phyloP scores from a whole-genome alignment of 2,113 vertebrate species.

The Oreochromis aureus region DNA sequence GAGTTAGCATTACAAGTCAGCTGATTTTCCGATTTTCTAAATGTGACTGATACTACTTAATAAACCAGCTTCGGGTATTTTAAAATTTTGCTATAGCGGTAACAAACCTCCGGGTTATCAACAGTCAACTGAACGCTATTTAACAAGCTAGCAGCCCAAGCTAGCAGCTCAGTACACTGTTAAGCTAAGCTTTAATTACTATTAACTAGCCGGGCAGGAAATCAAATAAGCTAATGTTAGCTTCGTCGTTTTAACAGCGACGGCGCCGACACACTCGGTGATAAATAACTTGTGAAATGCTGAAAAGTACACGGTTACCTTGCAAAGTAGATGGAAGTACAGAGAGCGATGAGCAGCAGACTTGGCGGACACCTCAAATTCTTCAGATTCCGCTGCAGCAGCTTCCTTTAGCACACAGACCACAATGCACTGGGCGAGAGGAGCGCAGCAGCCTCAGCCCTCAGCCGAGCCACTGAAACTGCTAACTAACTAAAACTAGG shows the following conservation, averaged over 20 bases:
- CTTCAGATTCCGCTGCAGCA: slow-evolving; percentile 67
- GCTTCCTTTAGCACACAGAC: slow-evolving; percentile 48
- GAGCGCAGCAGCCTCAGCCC: neutral
- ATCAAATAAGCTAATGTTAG: slow-evolving; percentile 26
- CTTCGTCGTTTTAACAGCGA: neutral
- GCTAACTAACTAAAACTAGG: neutral
- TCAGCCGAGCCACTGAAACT: neutral
- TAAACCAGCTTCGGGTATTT: neutral
- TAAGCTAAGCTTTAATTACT: slow-evolving; percentile 3
- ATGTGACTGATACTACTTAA: neutral
- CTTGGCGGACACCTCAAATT: slow-evolving; percentile 66
- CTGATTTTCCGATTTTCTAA: neutral
- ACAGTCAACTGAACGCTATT: neutral
- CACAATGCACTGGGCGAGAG: slow-evolving; percentile 58
- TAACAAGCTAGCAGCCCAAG: neutral
- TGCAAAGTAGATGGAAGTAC: neutral
- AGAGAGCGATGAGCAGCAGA: neutral
- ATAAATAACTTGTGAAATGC: neutral
- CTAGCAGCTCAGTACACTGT: neutral
- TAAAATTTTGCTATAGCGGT: neutral
- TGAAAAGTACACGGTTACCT: slow-evolving; percentile 2
- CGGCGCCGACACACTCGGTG: neutral
- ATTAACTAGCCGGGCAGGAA: slow-evolving; percentile 33
- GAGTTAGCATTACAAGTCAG: neutral
- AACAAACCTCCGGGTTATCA: neutral